A percentile compares a stretch with the other conserved stretches of the same genome.
Evolutionary conservation across 2,113 vertebrate genomes (phyloP).

Genomic region (Cepphus grylle): DNA sequence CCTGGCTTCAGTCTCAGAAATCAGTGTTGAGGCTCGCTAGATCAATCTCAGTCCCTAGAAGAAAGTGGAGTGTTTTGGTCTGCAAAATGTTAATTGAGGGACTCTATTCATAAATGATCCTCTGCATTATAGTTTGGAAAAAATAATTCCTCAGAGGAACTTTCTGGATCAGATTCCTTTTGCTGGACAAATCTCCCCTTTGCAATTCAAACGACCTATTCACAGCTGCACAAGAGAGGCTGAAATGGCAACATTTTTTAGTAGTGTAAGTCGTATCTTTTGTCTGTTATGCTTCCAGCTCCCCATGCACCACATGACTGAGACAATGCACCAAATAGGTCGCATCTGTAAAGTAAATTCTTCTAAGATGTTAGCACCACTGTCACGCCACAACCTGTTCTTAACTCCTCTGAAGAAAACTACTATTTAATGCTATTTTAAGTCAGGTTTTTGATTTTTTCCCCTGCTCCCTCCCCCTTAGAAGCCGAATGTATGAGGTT

Average conservation of each 20-base stretch:
- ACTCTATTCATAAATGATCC: not conserved
- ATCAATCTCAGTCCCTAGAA: not conserved
- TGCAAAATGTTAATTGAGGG: not conserved
- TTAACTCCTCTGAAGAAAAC: not conserved
- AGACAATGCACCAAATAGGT: slow-evolving; percentile 8
- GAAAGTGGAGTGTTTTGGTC: not conserved
- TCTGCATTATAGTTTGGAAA: not conserved
- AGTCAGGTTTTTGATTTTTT: not conserved
- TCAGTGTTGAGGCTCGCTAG: not conserved
- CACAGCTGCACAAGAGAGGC: not conserved
- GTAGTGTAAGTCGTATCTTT: not conserved
- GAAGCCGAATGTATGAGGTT: not conserved
- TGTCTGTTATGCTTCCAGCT: slow-evolving; percentile 21
- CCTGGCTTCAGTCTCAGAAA: not conserved
- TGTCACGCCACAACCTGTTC: not conserved
- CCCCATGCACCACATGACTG: not conserved
- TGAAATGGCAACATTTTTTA: not conserved
- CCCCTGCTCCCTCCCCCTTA: not conserved
- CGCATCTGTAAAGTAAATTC: slow-evolving; percentile 14
- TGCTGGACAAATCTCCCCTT: not conserved
- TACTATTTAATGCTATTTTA: not conserved
- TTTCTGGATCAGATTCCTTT: not conserved
- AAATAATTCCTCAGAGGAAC: not conserved
- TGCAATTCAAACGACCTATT: not conserved
- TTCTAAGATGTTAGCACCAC: not conserved